phyloP scores from a whole-genome alignment of 2,888 invertebrate genomes.

The Chaitophorus viminalis region DNA sequence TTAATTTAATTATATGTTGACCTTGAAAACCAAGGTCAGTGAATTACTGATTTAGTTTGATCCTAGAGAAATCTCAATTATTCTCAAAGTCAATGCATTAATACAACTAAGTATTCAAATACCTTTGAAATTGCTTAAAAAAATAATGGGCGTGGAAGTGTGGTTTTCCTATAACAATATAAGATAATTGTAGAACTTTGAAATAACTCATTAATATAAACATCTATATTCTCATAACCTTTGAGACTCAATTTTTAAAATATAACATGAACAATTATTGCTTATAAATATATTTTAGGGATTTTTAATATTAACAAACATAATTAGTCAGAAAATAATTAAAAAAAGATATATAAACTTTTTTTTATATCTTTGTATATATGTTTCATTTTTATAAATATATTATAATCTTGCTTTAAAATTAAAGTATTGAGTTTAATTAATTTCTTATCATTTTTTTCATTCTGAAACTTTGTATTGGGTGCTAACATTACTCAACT shows the following conservation, averaged over 20 bases:
- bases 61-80: neutral
- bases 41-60: neutral
- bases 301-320: too few species aligned
- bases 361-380: too few species aligned
- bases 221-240: neutral
- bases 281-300: too few species aligned
- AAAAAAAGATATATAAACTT: too few species aligned
- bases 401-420: too few species aligned
- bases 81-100: neutral
- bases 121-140: neutral
- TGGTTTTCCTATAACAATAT: neutral
- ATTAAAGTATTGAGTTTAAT: too few species aligned
- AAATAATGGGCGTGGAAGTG: neutral
- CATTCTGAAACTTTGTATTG: too few species aligned
- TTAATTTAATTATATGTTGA: neutral
- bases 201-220: neutral
- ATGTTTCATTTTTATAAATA: too few species aligned
- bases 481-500: too few species aligned
- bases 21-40: constrained; percentile 28
- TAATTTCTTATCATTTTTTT: too few species aligned
- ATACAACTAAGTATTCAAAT: neutral
- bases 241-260: neutral
- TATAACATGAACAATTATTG: too few species aligned
- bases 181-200: neutral
- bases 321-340: too few species aligned